Percentiles rank a stretch among this genome's conserved stretches.
Conservation (phyloP, 23 tunicate genomes). For the Phallusia fumigata region DNA sequence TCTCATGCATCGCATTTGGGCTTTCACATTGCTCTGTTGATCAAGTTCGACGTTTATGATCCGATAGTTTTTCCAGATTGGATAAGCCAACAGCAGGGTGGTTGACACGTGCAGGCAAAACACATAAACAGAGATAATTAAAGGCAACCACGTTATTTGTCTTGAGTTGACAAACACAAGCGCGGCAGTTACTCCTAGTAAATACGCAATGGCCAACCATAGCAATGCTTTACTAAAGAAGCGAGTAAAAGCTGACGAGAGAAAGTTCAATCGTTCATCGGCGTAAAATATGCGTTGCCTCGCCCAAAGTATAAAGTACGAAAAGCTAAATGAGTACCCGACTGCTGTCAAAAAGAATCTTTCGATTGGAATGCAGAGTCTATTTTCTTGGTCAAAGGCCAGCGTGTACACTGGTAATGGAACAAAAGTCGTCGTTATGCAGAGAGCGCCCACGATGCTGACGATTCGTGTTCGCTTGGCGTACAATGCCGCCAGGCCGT, state of each 20-base stretch:
- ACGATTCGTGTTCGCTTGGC: background rate
- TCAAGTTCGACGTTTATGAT: background rate
- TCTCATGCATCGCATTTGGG: background rate
- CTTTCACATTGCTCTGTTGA: background rate
- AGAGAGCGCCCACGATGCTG: background rate
- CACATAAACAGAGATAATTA: background rate
- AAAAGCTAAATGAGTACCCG: background rate
- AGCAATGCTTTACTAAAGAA: background rate
- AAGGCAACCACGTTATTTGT: background rate
- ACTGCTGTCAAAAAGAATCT: background rate
- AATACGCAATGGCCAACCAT: background rate
- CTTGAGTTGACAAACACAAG: background rate
- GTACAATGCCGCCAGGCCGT: background rate
- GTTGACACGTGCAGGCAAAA: background rate
- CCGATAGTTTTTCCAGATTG: background rate
- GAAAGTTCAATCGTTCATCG: background rate
- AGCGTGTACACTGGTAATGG: background rate
- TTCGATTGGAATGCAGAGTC: background rate
- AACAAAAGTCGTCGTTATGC: background rate
- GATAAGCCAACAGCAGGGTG: background rate
- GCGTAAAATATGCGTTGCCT: background rate
- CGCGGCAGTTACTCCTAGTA: background rate
- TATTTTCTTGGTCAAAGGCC: background rate
- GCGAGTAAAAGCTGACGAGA: background rate
- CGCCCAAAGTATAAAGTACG: slow-evolving; percentile 1